Evolutionary conservation across 2,797 vertebrate species (phyloP), one percentile per base, ranked within the genome.

Genomic region (Anas bernieri): DNA sequence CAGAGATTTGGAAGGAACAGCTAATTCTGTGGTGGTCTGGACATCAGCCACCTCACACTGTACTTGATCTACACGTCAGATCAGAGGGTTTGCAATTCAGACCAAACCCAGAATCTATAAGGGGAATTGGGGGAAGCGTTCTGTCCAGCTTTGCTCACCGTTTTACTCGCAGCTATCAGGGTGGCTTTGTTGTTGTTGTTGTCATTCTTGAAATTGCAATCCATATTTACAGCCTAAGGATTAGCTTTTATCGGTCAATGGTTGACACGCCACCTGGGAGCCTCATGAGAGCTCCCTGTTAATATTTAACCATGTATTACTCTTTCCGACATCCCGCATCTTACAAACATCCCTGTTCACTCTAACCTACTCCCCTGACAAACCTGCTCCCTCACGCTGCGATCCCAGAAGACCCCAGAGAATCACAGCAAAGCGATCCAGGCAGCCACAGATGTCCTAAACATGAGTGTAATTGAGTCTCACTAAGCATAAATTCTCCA

Each of bases 271-370:
- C 92, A 91, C 76, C 88, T 78, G 74, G 84, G 80, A 88, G 43
- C 73, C 86, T 88, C 91, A 62, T 6, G 62, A 95, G 91, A 92
- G 48, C 83, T 50, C 41, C 75, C 15, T 0, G 91, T 94, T 96
- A 97, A 97, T 96, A 68, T 93, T 96, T 96, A 95, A 96, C 96
- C 72, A 16, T 54, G 56, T 91, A 89, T 92, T 92, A 59, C 85
- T 88, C 79, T 50, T 62, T 33, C 58, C 2, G 43, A 73, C 20
- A 59, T 66, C 73, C 52, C 86, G 93, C 78, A 80, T 92, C 96
- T 90, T 48, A 64, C 67, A 94, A 96, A 94, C 86, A 94, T 88
- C 90, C 92, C 78, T n/a, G 55, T 73, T 87, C 35, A 6, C 87
- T 86, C 78, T 39, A 91, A 83, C 78, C 64, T 80, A 3, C 61